Conservation (phyloP, 2,113 vertebrate species). For the Camelus dromedarius region DNA sequence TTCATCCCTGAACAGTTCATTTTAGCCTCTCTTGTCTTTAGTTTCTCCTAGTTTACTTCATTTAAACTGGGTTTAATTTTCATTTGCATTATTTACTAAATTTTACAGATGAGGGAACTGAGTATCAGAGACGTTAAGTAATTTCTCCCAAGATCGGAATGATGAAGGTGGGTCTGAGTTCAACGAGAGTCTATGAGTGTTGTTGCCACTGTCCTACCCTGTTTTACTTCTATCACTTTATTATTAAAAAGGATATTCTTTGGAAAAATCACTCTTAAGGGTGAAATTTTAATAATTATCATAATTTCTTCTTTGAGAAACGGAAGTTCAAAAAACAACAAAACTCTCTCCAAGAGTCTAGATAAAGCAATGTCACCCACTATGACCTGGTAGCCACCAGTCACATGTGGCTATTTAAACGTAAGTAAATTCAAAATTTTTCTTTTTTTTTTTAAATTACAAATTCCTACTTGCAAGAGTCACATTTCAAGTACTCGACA, state of each 20-base stretch:
- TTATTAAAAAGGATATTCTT: background rate
- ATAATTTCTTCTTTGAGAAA: background rate
- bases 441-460: background rate
- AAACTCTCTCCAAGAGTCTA: background rate
- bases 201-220: background rate
- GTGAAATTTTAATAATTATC: background rate
- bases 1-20: background rate
- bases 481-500: background rate
- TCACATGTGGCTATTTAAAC: background rate
- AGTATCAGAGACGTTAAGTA: background rate
- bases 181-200: background rate
- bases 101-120: background rate
- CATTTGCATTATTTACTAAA: background rate
- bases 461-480: background rate
- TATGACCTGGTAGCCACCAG: background rate
- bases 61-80: background rate
- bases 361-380: background rate
- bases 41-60: background rate
- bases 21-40: background rate
- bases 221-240: background rate
- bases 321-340: background rate
- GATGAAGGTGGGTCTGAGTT: background rate
- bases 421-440: background rate
- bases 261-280: background rate
- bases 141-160: background rate